Conservation (phyloP, 2,113 vertebrate genomes). For the Gambusia holbrooki region DNA sequence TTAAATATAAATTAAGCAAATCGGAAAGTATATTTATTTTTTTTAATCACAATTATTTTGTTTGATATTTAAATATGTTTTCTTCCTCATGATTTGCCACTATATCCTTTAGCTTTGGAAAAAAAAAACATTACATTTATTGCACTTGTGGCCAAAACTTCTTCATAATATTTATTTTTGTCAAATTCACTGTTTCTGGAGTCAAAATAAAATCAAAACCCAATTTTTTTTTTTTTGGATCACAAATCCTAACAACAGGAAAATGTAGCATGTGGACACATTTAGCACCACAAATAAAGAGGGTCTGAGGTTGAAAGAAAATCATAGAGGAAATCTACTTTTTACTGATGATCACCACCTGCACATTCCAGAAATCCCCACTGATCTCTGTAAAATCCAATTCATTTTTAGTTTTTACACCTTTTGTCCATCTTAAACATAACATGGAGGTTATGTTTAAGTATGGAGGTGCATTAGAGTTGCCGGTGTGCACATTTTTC, state of each 20-base stretch:
- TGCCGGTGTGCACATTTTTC: constrained; percentile 1
- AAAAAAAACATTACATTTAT: not conserved
- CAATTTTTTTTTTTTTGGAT: not conserved
- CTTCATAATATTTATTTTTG: too few species aligned
- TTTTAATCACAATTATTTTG: not conserved
- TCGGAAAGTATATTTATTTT: not conserved
- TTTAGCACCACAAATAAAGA: not conserved
- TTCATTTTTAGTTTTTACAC: constrained; percentile 12
- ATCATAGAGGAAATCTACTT: not conserved
- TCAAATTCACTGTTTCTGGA: too few species aligned
- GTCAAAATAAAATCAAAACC: not conserved
- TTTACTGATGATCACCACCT: not conserved
- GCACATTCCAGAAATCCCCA: not conserved
- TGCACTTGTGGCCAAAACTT: not conserved
- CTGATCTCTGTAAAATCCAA: constrained; percentile 7
- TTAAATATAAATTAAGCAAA: not conserved
- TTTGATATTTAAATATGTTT: not conserved
- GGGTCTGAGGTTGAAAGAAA: not conserved
- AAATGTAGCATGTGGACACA: not conserved
- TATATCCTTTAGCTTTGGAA: too few species aligned
- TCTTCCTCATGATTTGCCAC: not conserved
- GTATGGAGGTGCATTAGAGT: constrained; percentile 2
- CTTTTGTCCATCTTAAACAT: constrained; percentile 5
- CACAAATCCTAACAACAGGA: not conserved
- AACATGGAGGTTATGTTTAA: too few species aligned